Conservation (phyloP, 2,113 vertebrate species). For the Neoarius graeffei region DNA sequence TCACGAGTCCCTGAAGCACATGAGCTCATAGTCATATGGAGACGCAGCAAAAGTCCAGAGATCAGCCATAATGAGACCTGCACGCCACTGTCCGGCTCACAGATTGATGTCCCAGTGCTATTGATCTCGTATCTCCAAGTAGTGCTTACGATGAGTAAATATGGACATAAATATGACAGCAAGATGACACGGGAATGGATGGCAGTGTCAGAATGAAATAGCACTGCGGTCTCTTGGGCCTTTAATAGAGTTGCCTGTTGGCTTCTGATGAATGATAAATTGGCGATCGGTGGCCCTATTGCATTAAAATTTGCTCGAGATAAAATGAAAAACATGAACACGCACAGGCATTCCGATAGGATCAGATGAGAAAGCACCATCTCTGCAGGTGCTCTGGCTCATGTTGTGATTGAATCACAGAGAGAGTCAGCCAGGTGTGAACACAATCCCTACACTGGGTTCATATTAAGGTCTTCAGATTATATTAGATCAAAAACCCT, state of each 20-base stretch:
- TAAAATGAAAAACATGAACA: background rate
- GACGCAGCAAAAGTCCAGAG: conserved; percentile 20
- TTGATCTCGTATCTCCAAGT: conserved; percentile 46
- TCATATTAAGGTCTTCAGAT: conserved; percentile 20
- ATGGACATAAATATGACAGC: conserved; percentile 52
- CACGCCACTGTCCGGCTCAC: conserved; percentile 13
- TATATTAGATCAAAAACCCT: conserved; percentile 9
- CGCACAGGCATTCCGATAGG: background rate
- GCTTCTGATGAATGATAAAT: conserved; percentile 47
- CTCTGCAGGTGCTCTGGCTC: background rate
- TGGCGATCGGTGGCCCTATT: background rate
- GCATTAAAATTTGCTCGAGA: conserved; percentile 27
- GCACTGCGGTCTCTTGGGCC: background rate
- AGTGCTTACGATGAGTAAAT: conserved; percentile 49
- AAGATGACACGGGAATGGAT: conserved; percentile 38
- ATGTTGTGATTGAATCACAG: background rate
- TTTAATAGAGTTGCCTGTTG: conserved; percentile 38
- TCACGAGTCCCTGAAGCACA: conserved; percentile 20
- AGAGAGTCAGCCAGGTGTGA: background rate
- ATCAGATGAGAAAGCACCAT: background rate
- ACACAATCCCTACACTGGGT: background rate
- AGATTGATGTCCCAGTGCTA: conserved; percentile 49
- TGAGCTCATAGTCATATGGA: conserved; percentile 1
- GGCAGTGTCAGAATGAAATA: conserved; percentile 37
- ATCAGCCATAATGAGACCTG: conserved; percentile 26